Evolutionary conservation across 2,888 invertebrate species (phyloP), one percentile per base, ranked within the genome.

Genomic region (Blastobasis lacticolella): DNA sequence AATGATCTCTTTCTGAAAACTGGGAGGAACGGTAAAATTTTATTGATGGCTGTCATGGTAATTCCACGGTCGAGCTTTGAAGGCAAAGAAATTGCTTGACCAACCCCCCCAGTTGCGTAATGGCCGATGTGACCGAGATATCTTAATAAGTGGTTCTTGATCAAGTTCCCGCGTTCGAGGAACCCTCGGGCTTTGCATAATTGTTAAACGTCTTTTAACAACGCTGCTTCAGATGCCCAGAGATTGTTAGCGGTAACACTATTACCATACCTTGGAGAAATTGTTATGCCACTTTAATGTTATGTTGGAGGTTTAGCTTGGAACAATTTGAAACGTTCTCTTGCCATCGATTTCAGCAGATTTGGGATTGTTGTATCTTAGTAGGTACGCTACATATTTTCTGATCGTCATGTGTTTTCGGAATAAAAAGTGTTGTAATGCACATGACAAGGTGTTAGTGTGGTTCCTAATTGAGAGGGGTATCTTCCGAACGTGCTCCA

Each of bases 111-210:
- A 64, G 68, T 73, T 75, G 73, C 73, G 72, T 83, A 81, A 81
- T 80, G 71, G 73, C 62, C 69, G 78, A 81, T 82, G 75, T 81
- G 81, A 78, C 82, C 81, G 72, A 74, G 79, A 82, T 86, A 85
- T 83, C 83, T 81, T 84, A 84, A 86, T 86, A 85, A 83, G 81
- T 75, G 82, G 82, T 75, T 83, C 69, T 73, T 75, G 81, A 83
- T 84, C 83, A 78, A 74, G 75, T 76, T 77, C 67, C 71, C 68
- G 66, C 64, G 64, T 70, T 66, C 65, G 61, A 62, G 55, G 71
- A 70, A 69, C 66, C 73, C 73, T 60, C 62, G 51, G 71, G 75
- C 63, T 76, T 78, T 80, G 75, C 80, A 83, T 86, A 85, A 84
- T 85, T 85, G 77, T 84, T 81, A 76, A 75, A 68, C 66, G 64